Percentiles rank a stretch among this genome's conserved stretches.
Evolutionary conservation across 35 echinoderm and acorn worm species (phyloP).

Genomic region (Diadema setosum): DNA sequence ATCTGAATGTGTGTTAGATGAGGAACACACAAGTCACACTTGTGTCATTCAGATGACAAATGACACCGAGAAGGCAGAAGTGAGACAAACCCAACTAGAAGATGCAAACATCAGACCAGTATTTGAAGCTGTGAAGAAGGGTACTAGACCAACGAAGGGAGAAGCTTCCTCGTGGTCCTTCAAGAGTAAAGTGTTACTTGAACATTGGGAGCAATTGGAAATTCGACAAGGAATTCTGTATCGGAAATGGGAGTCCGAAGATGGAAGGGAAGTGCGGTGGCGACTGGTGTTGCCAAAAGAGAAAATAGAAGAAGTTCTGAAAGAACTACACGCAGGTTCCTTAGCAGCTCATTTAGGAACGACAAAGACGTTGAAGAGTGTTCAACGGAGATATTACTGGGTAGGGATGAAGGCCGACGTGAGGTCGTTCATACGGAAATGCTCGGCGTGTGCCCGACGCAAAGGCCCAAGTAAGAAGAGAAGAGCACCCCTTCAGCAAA

Average conservation of each 20-base stretch:
- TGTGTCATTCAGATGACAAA: not conserved
- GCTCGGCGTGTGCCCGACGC: slow-evolving; percentile 18
- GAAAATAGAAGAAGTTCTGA: not conserved
- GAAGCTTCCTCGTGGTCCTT: not conserved
- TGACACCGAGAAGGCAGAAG: not conserved
- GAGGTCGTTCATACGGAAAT: slow-evolving; percentile 22
- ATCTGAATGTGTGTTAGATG: not conserved
- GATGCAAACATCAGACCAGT: not conserved
- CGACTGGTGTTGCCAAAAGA: slow-evolving; percentile 24
- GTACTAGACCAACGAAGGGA: not conserved
- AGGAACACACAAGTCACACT: not conserved
- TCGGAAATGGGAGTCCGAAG: slow-evolving; percentile 53
- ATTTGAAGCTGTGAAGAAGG: not conserved
- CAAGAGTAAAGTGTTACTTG: not conserved
- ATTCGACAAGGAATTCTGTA: slow-evolving; percentile 42
- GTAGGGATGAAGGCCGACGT: slow-evolving; percentile 10
- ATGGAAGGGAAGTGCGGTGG: not conserved
- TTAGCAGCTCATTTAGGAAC: too few relatives aligned
- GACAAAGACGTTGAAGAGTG: slow-evolving; percentile 30
- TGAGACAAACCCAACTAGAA: not conserved
- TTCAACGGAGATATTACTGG: slow-evolving; percentile 43
- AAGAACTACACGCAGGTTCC: not conserved
- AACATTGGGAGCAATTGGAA: slow-evolving; percentile 46
- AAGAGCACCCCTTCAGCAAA: slow-evolving; percentile 1
- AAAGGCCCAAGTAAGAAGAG: slow-evolving; percentile 39